These are phyloP conservation scores for Trachemys scripta DNA, from an alignment of 2,113 vertebrate genomes.

Conservation along the genomic window DNA sequence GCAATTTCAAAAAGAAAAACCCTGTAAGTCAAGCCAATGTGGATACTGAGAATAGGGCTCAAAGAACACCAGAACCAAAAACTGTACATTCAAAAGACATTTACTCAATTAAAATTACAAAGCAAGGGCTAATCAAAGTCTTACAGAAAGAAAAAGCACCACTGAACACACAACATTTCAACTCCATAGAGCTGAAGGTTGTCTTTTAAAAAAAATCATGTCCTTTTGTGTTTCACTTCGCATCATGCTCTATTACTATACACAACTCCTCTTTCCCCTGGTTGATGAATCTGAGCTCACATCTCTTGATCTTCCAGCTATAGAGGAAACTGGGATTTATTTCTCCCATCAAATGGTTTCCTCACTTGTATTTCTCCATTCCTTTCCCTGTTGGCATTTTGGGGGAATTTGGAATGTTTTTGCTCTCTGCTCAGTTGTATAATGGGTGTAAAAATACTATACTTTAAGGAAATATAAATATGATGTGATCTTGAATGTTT, in stretches of 20 bases:
- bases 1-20: background rate
- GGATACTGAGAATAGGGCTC: background rate
- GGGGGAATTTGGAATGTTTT: background rate
- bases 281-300: background rate
- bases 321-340: background rate
- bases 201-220: background rate
- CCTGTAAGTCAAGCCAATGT: background rate
- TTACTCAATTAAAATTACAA: background rate
- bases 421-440: background rate
- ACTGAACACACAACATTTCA: background rate
- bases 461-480: background rate
- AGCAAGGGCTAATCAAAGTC: background rate
- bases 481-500: background rate
- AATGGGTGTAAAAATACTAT: background rate
- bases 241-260: background rate
- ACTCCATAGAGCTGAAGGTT: background rate
- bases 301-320: background rate
- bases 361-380: background rate
- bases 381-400: background rate
- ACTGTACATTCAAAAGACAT: background rate
- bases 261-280: background rate
- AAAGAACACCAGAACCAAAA: background rate
- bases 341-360: background rate
- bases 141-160: background rate
- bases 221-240: background rate